Evolutionary conservation across 2,888 invertebrate species (phyloP).

Genomic region (Amphipyra tragopoginis): DNA sequence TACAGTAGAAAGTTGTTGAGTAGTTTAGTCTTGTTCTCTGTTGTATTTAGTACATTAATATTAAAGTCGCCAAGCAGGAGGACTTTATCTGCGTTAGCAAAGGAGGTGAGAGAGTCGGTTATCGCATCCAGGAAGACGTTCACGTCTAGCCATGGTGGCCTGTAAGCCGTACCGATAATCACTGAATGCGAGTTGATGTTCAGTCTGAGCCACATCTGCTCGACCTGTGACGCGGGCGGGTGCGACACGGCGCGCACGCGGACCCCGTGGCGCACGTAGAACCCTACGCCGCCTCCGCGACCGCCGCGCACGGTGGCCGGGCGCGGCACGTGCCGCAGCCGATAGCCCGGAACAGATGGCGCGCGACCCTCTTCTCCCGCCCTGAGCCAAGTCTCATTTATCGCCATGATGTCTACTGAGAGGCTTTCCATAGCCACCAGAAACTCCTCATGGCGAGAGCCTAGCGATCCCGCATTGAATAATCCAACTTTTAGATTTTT

Average conservation of each 20-base stretch:
- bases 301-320: background rate
- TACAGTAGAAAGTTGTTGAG: background rate
- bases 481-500: slow-evolving; percentile 2
- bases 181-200: background rate
- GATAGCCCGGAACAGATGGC: slow-evolving; percentile 1
- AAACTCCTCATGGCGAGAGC: background rate
- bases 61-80: too few relatives aligned
- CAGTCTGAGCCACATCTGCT: slow-evolving; percentile 1
- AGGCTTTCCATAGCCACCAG: background rate
- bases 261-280: background rate
- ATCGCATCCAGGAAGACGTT: background rate
- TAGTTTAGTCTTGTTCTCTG: background rate
- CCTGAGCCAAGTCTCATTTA: slow-evolving; percentile 3
- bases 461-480: background rate
- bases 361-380: background rate
- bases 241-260: background rate
- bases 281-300: background rate
- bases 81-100: background rate
- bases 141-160: background rate
- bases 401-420: background rate
- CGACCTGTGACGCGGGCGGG: background rate
- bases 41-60: background rate
- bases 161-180: background rate
- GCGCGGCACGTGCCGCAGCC: background rate
- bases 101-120: background rate